Base-by-base conservation (phyloP, 2,113 vertebrate species). In the Agapornis roseicollis region DNA sequence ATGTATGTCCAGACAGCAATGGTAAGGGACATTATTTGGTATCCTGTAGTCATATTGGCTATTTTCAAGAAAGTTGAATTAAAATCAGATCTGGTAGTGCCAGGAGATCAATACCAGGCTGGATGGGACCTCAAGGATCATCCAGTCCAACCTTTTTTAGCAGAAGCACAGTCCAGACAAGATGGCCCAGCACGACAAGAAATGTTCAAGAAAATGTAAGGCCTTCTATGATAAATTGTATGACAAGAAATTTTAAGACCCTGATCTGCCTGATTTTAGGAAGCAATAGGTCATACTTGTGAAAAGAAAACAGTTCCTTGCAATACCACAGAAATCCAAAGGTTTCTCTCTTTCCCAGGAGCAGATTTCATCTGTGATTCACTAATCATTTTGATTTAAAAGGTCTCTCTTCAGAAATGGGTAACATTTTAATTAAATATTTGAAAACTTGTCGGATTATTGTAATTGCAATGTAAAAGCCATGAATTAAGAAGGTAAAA, bases 391-490 rank as follows among this genome's bases (percentile, higher is more conserved):
- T 89, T 70, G 42, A 91, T 94, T 91, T 77, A 6, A 81, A 94
- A 85, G 42, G 49, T 37, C 37, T 12, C 53, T 82, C 44, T 80
- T 91, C 66, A 93, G 74, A 92, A 76, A 50, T 17, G 49, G 23
- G 42, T 80, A 73, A 66, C 50, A 25, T 79, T 92, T 90, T 88
- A 93, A 90, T 93, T 85, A 90, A 88, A 77, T 88, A 90, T 80
- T 88, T 94, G 86, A 90, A 92, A 93, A 92, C 55, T 60, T 87
- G 66, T 52, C 1, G 12, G 81, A 60, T 71, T 71, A 55, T 18
- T 50, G 52, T 87, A 89, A 94, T 68, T 89, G 73, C 41, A 56
- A 80, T 93, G 91, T 95, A 82, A 96, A 94, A 93, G 70, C 92
- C 37, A 91, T 46, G 58, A 94, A 94, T 91, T 89, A 91, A 53